Evolutionary conservation across 1,140 invertebrate genomes (phyloP).

Genomic region (Gryon sp.): DNA sequence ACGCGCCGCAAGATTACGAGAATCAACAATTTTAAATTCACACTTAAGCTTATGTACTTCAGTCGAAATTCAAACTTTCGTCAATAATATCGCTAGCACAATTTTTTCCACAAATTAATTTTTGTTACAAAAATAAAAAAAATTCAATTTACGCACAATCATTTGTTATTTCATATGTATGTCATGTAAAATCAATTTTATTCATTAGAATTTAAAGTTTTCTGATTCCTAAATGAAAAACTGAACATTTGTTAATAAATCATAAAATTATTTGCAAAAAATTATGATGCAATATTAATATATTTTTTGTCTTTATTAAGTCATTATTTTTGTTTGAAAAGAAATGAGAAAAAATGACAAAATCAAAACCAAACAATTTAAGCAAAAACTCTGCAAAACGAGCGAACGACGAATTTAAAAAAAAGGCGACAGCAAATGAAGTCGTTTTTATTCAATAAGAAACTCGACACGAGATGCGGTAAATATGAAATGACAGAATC

Average conservation of each 20-base stretch:
- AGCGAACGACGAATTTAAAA: background rate
- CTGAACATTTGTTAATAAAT: no score
- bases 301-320: no score
- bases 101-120: background rate
- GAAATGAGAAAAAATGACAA: background rate
- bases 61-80: no score
- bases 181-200: constrained; percentile 2
- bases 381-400: constrained; percentile 12
- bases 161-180: constrained; percentile 3
- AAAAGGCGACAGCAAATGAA: constrained; percentile 42
- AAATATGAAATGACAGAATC: constrained; percentile 54
- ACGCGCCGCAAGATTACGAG: no score
- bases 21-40: no score
- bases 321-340: no score
- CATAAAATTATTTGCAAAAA: constrained; percentile 4
- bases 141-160: constrained; percentile 17
- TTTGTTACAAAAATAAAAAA: background rate
- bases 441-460: constrained; percentile 49
- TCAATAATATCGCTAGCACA: no score
- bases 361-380: constrained; percentile 16
- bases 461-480: constrained; percentile 53
- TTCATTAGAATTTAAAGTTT: background rate
- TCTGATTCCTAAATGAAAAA: no score
- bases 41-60: no score
- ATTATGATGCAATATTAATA: no score